Conservation (phyloP, 2,888 invertebrate species). For the Conomelus anceps region DNA sequence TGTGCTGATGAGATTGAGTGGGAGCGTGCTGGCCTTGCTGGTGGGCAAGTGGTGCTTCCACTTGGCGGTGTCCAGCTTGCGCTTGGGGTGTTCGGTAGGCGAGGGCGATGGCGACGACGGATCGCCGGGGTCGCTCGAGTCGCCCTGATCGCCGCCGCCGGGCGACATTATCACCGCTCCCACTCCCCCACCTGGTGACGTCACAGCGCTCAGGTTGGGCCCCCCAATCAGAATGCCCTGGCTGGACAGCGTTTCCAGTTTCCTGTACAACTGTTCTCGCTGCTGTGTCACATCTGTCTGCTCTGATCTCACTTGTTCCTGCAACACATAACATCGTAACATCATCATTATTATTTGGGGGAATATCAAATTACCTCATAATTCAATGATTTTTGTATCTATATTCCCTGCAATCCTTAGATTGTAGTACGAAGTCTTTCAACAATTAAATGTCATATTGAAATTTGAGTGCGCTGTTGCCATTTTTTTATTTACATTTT, state of each 20-base stretch:
- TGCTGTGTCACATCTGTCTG: constrained; percentile 84
- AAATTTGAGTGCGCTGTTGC: too few species aligned
- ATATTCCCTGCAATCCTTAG: too few species aligned
- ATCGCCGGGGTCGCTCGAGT: background rate
- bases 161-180: background rate
- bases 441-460: too few species aligned
- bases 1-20: constrained; percentile 67
- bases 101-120: constrained; percentile 31
- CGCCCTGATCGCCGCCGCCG: background rate
- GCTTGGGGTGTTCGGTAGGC: constrained; percentile 33
- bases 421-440: too few species aligned
- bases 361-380: too few species aligned
- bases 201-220: constrained; percentile 50
- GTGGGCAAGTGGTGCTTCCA: constrained; percentile 35
- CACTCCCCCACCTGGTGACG: constrained; percentile 35
- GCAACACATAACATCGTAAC: too few species aligned
- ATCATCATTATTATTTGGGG: too few species aligned
- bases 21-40: constrained; percentile 44
- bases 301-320: constrained; percentile 63
- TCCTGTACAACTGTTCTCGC: constrained; percentile 81
- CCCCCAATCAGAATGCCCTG: constrained; percentile 64
- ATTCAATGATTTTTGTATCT: too few species aligned
- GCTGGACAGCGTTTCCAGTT: constrained; percentile 73
- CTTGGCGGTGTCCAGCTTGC: constrained; percentile 35
- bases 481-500: too few species aligned